phyloP scores from a whole-genome alignment of 2,888 invertebrate genomes.

The Neoaliturus tenellus region DNA sequence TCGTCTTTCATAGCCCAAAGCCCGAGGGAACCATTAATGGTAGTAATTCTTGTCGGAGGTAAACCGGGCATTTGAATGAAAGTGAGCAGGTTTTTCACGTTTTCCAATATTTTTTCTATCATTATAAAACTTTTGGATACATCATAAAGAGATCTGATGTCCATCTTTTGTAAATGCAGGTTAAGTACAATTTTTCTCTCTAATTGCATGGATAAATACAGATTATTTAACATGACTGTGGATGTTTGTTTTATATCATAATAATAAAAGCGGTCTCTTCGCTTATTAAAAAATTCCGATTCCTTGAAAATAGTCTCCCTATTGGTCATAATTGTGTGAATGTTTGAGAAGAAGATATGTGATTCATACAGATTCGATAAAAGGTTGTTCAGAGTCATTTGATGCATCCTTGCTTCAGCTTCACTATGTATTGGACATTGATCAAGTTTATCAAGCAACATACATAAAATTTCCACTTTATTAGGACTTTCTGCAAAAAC shows the following conservation, averaged over 20 bases:
- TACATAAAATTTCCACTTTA: not conserved
- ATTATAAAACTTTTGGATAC: not conserved
- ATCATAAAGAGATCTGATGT: not conserved
- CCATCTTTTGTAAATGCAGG: not conserved
- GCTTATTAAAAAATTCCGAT: not conserved
- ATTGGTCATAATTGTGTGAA: not conserved
- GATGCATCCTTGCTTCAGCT: not conserved
- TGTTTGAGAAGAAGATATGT: not conserved
- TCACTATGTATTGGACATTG: not conserved
- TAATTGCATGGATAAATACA: not conserved
- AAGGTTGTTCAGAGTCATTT: not conserved
- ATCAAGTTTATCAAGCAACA: not conserved
- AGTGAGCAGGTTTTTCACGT: not conserved
- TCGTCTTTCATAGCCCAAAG: not conserved
- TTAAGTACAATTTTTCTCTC: not conserved
- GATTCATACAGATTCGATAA: not conserved
- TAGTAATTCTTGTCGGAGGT: not conserved
- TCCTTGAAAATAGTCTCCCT: not conserved
- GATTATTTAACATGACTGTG: not conserved
- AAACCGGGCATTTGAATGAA: not conserved
- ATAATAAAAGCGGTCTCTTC: not conserved
- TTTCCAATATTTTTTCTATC: not conserved
- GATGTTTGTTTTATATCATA: not conserved
- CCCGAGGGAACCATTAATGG: not conserved
- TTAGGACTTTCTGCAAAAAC: not conserved